These are phyloP conservation scores for Camponotus pennsylvanicus DNA, from an alignment of 1,140 invertebrate species.

Conservation along the genomic window DNA sequence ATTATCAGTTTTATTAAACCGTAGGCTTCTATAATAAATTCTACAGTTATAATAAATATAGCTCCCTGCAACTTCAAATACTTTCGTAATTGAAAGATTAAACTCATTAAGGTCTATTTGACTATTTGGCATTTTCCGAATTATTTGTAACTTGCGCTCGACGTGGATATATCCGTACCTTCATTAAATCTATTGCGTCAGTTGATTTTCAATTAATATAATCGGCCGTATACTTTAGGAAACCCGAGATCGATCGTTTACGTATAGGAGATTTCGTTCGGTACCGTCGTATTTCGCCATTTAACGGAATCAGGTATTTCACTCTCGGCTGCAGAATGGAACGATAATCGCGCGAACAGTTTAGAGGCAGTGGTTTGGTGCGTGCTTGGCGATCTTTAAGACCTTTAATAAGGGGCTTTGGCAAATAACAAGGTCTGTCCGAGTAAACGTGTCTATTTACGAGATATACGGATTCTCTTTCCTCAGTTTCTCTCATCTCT, in stretches of 20 bases:
- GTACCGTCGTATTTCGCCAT: slow-evolving; percentile 42
- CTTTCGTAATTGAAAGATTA: slow-evolving; percentile 38
- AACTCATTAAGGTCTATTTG: slow-evolving; percentile 26
- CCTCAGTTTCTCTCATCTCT: not conserved
- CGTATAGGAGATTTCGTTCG: not conserved
- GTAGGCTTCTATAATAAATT: not conserved
- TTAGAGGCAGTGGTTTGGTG: slow-evolving; percentile 65
- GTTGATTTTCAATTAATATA: slow-evolving; percentile 51
- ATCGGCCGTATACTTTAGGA: slow-evolving; percentile 3
- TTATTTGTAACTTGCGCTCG: not conserved
- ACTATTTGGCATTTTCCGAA: not conserved
- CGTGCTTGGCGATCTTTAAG: slow-evolving; percentile 68
- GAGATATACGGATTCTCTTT: slow-evolving; percentile 19
- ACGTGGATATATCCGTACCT: slow-evolving; percentile 7
- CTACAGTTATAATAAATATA: slow-evolving; percentile 20
- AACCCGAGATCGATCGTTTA: slow-evolving; percentile 42
- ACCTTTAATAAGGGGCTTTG: slow-evolving; percentile 71
- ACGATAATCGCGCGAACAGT: slow-evolving; percentile 71
- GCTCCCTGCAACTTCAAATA: slow-evolving; percentile 19
- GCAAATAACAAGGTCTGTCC: slow-evolving; percentile 69
- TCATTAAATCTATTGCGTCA: slow-evolving; percentile 14
- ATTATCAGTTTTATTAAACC: not conserved
- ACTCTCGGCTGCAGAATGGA: slow-evolving; percentile 62
- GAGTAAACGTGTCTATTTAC: slow-evolving; percentile 73
- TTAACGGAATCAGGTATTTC: slow-evolving; percentile 38